Conservation (phyloP, 2,113 vertebrate species). For the Penelope pileata region DNA sequence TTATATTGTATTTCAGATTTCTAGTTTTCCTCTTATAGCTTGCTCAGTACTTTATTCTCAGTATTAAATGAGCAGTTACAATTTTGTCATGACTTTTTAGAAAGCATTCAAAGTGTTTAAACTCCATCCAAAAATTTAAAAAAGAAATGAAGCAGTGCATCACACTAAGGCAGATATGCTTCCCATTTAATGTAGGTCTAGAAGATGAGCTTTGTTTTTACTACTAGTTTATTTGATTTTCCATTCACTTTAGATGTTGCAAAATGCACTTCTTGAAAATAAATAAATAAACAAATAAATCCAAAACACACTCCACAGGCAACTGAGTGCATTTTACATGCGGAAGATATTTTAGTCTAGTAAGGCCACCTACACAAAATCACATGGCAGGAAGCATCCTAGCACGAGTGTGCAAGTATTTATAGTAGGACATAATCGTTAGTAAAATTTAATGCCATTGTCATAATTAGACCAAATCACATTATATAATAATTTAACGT, state of each 20-base stretch:
- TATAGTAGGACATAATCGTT: not conserved
- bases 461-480: not conserved
- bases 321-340: not conserved
- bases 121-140: not conserved
- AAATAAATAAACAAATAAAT: not conserved
- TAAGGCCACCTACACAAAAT: not conserved
- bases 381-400: not conserved
- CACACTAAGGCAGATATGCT: not conserved
- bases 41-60: not conserved
- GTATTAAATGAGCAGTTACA: not conserved
- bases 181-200: not conserved
- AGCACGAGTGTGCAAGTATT: not conserved
- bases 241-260: not conserved
- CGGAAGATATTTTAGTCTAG: not conserved
- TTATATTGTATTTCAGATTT: not conserved
- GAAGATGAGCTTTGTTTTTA: not conserved
- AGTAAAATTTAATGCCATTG: rapidly evolving
- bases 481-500: not conserved
- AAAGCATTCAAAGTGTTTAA: conserved; percentile 20
- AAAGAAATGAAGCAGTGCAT: not conserved
- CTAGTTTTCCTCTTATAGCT: not conserved
- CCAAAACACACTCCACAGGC: not conserved
- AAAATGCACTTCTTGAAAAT: not conserved
- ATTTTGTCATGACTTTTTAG: not conserved
- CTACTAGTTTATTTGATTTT: not conserved